A percentile compares a stretch with the other conserved stretches of the same genome.
Conservation (phyloP, 2,113 vertebrate species). For the Ammodramus savannarum region DNA sequence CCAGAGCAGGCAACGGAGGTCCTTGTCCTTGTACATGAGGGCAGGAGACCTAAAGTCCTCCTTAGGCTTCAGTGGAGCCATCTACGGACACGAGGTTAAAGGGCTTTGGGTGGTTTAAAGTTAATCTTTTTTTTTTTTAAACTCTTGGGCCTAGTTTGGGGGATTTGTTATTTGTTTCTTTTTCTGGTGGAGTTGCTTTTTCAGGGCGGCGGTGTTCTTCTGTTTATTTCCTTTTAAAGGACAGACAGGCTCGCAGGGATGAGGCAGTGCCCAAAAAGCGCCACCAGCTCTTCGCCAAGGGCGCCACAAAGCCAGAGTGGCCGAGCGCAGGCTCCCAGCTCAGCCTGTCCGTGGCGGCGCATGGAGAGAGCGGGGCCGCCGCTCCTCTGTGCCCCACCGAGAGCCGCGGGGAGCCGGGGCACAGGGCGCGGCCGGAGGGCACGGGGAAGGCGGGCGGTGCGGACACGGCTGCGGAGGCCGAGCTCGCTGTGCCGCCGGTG, state of each 20-base stretch:
- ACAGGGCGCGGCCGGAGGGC: not conserved
- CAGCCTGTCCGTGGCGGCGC: not conserved
- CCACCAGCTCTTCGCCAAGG: not conserved
- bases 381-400: rapidly evolving
- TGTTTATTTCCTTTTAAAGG: not conserved
- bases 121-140: not conserved
- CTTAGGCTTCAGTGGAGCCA: not conserved
- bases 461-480: too few species aligned
- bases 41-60: not conserved
- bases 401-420: not conserved
- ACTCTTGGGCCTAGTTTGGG: not conserved
- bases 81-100: not conserved
- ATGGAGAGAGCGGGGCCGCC: rapidly evolving
- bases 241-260: too few species aligned
- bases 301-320: rapidly evolving
- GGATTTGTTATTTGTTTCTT: not conserved
- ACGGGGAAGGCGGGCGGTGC: rapidly evolving
- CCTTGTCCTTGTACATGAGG: rapidly evolving
- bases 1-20: not conserved
- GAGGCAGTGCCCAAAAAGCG: not conserved
- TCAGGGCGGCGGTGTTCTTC: too few species aligned
- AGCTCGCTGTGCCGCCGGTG: not conserved
- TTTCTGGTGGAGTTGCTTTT: too few species aligned
- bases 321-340: rapidly evolving
- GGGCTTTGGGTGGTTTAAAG: too few species aligned